phyloP scores from a whole-genome alignment of 1,140 invertebrate species.

The Diorhabda carinulata region DNA sequence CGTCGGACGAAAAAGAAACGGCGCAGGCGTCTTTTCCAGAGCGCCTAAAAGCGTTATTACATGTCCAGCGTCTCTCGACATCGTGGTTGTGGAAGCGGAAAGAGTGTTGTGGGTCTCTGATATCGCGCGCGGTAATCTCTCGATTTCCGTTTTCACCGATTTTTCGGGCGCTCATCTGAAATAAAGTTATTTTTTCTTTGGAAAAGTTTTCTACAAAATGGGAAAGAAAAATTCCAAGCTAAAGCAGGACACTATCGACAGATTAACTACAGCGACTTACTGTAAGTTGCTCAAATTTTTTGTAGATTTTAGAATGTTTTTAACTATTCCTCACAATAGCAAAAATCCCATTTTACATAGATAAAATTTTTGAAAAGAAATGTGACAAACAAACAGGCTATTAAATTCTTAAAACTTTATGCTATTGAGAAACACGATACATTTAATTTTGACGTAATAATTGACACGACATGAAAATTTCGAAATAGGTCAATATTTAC shows the following conservation, averaged over 20 bases:
- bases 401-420: too few relatives aligned
- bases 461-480: too few relatives aligned
- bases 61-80: conserved; percentile 6
- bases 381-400: too few relatives aligned
- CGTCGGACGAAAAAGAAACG: conserved; percentile 16
- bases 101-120: conserved; percentile 14
- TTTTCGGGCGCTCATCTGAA: background rate
- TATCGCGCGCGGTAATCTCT: conserved; percentile 16
- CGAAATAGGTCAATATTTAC: too few relatives aligned
- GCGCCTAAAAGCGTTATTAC: background rate
- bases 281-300: conserved; percentile 66
- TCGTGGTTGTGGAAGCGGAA: conserved; percentile 14
- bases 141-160: conserved; percentile 5
- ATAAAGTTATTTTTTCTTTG: conserved; percentile 4
- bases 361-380: too few relatives aligned
- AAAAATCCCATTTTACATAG: too few relatives aligned
- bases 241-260: conserved; percentile 87
- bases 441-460: too few relatives aligned
- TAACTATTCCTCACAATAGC: too few relatives aligned
- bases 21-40: conserved; percentile 25
- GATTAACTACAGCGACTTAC: conserved; percentile 82
- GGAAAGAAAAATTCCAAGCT: conserved; percentile 91
- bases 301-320: background rate
- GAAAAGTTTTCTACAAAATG: conserved; percentile 50
- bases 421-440: too few relatives aligned